Evolutionary conservation across 2,113 vertebrate genomes (phyloP).

Genomic region (Podiceps cristatus): DNA sequence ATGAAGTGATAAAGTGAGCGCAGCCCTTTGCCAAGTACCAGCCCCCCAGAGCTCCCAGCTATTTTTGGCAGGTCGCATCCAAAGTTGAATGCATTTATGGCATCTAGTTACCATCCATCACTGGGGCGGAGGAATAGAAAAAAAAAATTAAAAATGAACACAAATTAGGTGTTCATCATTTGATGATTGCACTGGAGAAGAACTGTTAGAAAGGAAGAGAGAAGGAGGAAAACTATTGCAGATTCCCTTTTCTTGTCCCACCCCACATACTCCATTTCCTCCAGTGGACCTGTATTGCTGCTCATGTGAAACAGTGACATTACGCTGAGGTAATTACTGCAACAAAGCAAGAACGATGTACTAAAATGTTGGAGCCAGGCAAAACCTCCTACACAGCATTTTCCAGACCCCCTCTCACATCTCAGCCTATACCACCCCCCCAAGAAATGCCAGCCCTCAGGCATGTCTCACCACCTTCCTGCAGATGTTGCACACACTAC

Average conservation of each 20-base stretch:
- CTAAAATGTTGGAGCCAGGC: rapidly evolving
- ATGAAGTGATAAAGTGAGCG: neutral
- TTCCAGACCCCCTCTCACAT: neutral
- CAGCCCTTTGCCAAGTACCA: neutral
- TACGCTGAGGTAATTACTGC: neutral
- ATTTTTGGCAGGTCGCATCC: neutral
- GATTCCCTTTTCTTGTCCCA: neutral
- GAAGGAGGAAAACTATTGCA: neutral
- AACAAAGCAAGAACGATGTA: rapidly evolving
- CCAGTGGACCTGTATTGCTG: rapidly evolving
- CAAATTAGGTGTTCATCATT: neutral
- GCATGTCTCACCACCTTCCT: neutral
- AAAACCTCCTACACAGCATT: neutral
- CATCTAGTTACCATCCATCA: neutral
- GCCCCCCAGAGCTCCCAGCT: neutral
- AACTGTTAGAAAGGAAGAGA: neutral
- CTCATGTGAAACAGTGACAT: neutral
- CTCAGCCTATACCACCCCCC: neutral
- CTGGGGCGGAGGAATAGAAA: rapidly evolving
- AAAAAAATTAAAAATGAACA: neutral
- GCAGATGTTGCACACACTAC: neutral
- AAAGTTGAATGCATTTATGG: neutral
- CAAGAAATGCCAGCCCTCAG: neutral
- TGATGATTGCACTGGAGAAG: neutral
- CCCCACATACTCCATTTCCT: neutral